These are phyloP conservation scores for Acropora tenuis DNA, from an alignment of 64 coral and sea anemone genomes.

Conservation along the genomic window DNA sequence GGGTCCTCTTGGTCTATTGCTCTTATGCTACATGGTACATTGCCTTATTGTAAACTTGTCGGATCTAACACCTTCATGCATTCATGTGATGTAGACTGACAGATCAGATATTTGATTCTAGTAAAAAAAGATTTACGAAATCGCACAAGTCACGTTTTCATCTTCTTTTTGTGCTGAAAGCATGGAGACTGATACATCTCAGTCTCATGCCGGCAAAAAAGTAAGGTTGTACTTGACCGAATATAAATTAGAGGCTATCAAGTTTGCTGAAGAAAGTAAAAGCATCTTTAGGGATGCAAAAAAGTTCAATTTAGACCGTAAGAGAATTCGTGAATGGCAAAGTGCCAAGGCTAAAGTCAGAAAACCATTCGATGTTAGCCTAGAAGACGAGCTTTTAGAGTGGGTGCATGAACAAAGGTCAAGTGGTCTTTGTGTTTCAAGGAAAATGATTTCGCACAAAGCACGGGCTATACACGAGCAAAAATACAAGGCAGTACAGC, in stretches of 20 bases:
- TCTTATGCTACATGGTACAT: neutral
- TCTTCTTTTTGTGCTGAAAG: no score
- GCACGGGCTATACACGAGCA: no score
- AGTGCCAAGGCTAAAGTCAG: no score
- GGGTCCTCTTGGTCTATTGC: constrained; percentile 32
- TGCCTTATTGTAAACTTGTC: constrained; percentile 25
- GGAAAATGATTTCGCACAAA: no score
- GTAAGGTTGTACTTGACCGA: no score
- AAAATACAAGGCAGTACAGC: no score
- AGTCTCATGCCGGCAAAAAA: no score
- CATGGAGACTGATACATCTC: no score
- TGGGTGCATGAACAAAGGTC: neutral
- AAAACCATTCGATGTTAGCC: neutral
- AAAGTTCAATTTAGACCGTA: no score
- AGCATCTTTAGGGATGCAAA: neutral
- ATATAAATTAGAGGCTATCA: neutral
- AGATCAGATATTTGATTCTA: constrained; percentile 19
- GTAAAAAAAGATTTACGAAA: constrained; percentile 34
- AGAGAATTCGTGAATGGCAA: no score
- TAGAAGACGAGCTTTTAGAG: neutral
- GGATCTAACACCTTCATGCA: constrained; percentile 10
- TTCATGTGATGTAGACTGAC: constrained; percentile 25
- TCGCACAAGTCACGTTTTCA: neutral
- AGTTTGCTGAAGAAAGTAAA: constrained; percentile 38
- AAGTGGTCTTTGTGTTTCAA: no score